Percentiles rank a stretch among this genome's conserved stretches.
Evolutionary conservation across 1,140 invertebrate species (phyloP).

Genomic region (Brachionus angularis): DNA sequence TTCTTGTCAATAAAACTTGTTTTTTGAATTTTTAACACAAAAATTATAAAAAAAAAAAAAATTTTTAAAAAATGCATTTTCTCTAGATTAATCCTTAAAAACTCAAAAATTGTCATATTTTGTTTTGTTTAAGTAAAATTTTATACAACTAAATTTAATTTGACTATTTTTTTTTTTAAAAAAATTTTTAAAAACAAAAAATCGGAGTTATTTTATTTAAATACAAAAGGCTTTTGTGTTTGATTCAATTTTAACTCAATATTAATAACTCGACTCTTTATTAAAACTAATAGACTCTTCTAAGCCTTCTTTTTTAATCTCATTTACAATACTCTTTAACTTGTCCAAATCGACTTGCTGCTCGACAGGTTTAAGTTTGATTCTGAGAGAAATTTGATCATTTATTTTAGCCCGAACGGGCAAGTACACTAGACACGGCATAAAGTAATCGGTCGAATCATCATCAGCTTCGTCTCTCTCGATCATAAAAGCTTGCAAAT

Average conservation of each 20-base stretch:
- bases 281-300: too few relatives aligned
- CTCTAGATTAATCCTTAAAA: too few relatives aligned
- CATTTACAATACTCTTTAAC: background rate
- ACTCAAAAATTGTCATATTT: too few relatives aligned
- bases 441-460: background rate
- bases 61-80: too few relatives aligned
- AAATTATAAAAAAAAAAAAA: too few relatives aligned
- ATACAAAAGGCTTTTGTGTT: constrained; percentile 20
- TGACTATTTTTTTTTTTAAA: constrained; percentile 28
- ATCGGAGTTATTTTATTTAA: constrained; percentile 21
- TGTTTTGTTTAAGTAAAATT: too few relatives aligned
- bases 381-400: constrained; percentile 5
- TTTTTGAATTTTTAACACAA: too few relatives aligned
- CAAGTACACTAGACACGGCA: constrained; percentile 37
- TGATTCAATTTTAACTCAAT: too few relatives aligned
- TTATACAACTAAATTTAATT: too few relatives aligned
- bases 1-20: too few relatives aligned
- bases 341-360: too few relatives aligned
- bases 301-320: background rate
- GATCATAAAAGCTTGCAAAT: constrained; percentile 27
- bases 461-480: constrained; percentile 23
- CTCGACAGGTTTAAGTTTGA: constrained; percentile 29
- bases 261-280: too few relatives aligned
- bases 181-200: constrained; percentile 21
- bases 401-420: constrained; percentile 12